These are phyloP conservation scores for Chelonoidis abingdonii DNA, from an alignment of 2,113 vertebrate genomes.

Conservation along the genomic window DNA sequence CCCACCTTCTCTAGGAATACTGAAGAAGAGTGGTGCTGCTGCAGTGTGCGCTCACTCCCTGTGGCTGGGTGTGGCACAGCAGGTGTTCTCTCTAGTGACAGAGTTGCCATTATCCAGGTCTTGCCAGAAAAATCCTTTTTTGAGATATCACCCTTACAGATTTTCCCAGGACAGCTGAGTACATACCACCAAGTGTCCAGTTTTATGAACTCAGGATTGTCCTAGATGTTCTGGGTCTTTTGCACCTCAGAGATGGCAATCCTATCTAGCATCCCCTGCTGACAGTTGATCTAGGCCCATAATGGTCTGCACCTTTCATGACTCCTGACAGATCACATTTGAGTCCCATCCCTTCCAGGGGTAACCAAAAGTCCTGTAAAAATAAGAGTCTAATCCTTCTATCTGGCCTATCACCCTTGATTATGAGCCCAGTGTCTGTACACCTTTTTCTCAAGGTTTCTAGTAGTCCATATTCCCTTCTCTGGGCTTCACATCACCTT, in stretches of 20 bases:
- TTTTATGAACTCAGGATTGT: background rate
- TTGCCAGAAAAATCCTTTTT: background rate
- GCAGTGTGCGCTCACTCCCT: background rate
- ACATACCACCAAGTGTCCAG: background rate
- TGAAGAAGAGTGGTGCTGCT: background rate
- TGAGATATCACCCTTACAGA: background rate
- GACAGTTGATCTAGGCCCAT: background rate
- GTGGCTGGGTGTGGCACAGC: background rate
- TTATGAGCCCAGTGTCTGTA: background rate
- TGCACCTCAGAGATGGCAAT: background rate
- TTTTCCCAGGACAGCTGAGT: background rate
- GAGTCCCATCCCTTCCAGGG: background rate
- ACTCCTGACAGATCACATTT: background rate
- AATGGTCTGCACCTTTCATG: background rate
- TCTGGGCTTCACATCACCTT: background rate
- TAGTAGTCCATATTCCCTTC: background rate
- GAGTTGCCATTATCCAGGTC: background rate
- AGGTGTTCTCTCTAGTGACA: background rate
- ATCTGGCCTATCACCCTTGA: background rate
- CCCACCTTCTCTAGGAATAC: background rate
- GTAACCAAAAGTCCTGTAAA: background rate
- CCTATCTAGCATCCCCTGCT: background rate
- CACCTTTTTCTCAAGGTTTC: background rate
- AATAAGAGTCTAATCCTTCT: background rate
- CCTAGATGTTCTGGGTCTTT: background rate